Evolutionary conservation across 2,113 vertebrate species (phyloP).

Genomic region (Oryzias javanicus): DNA sequence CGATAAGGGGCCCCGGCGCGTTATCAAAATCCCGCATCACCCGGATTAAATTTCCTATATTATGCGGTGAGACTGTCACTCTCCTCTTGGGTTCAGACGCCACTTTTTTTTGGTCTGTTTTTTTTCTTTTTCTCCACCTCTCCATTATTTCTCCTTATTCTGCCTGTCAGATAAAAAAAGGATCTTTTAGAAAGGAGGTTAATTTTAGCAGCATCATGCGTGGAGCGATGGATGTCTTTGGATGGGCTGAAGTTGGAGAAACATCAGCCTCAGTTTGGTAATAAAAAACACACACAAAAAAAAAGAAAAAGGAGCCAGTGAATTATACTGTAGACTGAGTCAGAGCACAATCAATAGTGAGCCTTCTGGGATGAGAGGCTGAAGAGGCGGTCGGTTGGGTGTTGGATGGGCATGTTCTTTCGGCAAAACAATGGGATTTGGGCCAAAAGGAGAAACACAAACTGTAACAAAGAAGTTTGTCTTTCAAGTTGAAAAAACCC

Average conservation of each 20-base stretch:
- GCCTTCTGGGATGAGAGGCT: conserved; percentile 40
- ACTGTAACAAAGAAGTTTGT: background rate
- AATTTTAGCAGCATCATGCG: conserved; percentile 59
- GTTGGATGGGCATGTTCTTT: conserved; percentile 26
- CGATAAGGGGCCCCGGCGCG: conserved; percentile 83
- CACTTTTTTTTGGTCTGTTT: conserved; percentile 62
- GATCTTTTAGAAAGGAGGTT: conserved; percentile 45
- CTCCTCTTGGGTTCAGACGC: conserved; percentile 64
- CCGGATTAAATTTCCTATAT: conserved; percentile 89
- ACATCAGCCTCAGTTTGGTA: conserved; percentile 17
- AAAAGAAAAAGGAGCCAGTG: conserved; percentile 33
- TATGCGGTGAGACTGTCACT: conserved; percentile 69
- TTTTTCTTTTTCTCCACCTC: conserved; percentile 46
- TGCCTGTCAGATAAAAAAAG: conserved; percentile 30
- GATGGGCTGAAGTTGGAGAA: conserved; percentile 13
- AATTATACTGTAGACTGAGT: conserved; percentile 41
- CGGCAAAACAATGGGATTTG: conserved; percentile 29
- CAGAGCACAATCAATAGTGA: conserved; percentile 53
- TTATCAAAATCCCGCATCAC: conserved; percentile 88
- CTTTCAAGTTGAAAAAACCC: too few species aligned
- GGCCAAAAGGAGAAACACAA: conserved; percentile 6
- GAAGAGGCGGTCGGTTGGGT: conserved; percentile 40
- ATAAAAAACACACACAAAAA: conserved; percentile 12
- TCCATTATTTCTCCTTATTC: conserved; percentile 21
- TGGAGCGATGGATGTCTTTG: conserved; percentile 6